phyloP scores from a whole-genome alignment of 2,113 vertebrate genomes.

The Indicator indicator region DNA sequence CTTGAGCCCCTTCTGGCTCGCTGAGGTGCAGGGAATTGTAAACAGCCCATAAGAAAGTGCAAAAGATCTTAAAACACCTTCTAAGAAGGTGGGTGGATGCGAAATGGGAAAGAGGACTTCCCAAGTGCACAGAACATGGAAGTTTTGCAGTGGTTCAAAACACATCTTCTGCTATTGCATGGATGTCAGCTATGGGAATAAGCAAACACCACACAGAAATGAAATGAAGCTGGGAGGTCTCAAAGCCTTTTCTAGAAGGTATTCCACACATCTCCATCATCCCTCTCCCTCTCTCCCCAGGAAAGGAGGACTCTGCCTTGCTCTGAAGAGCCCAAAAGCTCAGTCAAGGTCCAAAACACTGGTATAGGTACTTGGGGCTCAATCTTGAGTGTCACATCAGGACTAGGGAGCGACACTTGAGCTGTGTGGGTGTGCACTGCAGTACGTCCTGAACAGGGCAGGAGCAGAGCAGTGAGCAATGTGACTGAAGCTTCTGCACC shows the following conservation, averaged over 20 bases:
- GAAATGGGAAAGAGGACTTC: background rate
- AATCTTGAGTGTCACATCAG: background rate
- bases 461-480: background rate
- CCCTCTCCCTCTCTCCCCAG: background rate
- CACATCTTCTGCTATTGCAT: background rate
- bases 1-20: background rate
- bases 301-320: background rate
- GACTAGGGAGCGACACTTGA: background rate
- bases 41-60: background rate
- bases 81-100: rapidly evolving
- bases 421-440: background rate
- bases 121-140: background rate
- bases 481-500: background rate
- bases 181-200: background rate
- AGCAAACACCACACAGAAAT: background rate
- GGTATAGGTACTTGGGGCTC: background rate
- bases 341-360: background rate
- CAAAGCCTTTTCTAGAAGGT: background rate
- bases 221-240: background rate
- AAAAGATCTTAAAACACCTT: background rate
- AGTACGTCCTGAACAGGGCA: background rate
- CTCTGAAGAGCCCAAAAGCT: background rate
- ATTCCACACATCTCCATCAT: background rate
- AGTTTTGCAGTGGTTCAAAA: background rate
- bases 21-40: background rate